Percentiles rank a stretch among this genome's conserved stretches.
These are phyloP conservation scores for Branchellion lobata DNA, from an alignment of 2,888 invertebrate species.

Conservation along the genomic window DNA sequence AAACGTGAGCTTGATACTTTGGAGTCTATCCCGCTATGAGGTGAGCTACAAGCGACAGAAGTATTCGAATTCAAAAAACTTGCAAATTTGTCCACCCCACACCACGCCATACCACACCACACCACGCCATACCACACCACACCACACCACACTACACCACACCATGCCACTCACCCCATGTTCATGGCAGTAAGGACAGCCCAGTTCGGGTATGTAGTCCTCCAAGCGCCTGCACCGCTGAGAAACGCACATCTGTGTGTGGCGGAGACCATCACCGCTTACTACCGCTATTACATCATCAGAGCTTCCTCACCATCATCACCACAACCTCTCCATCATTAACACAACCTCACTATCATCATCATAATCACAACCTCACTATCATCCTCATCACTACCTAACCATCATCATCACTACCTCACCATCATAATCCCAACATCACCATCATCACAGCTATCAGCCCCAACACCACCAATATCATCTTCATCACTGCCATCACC, in stretches of 20 bases:
- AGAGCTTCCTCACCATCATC: background rate
- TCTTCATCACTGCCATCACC: background rate
- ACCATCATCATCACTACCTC: too few species aligned
- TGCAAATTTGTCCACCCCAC: too few species aligned
- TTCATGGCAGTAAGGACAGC: constrained; percentile 57
- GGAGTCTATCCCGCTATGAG: too few species aligned
- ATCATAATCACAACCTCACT: background rate
- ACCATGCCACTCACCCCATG: constrained; percentile 55
- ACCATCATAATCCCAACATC: too few species aligned
- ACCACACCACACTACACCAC: background rate
- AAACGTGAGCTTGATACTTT: too few species aligned
- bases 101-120: too few species aligned
- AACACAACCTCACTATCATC: background rate
- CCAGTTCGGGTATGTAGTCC: constrained; percentile 63
- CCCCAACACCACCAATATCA: too few species aligned
- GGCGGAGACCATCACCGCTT: constrained; percentile 25
- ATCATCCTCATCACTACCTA: background rate
- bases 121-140: too few species aligned
- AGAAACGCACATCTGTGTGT: constrained; percentile 78
- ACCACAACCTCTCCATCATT: background rate
- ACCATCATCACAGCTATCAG: too few species aligned
- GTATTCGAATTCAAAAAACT: too few species aligned
- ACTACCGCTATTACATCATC: too few species aligned
- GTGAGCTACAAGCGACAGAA: too few species aligned
- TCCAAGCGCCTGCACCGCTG: constrained; percentile 80